Base-by-base conservation (phyloP, 2,888 invertebrate species). In the Cheilosia vernalis region DNA sequence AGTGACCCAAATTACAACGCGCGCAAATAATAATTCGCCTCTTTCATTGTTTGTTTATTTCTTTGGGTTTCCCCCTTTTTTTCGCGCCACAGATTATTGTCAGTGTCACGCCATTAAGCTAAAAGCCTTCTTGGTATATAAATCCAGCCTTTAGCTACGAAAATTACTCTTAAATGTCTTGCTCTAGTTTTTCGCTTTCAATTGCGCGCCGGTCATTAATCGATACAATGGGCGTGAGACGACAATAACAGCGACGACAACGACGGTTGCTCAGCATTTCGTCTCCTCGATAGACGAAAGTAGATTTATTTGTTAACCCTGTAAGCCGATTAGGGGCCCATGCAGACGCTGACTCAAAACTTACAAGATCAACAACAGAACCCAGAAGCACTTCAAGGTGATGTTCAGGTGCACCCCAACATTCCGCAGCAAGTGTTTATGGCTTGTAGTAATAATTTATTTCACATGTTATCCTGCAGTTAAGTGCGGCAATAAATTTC, bases 141-240 rank as follows among this genome's bases (percentile, higher is more conserved):
- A n/a, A 30, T 30, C 24, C 40, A 27, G 42, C 53, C 5, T n/a
- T 37, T 49, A 27, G n/a, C 47, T 33, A 33, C 69, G n/a, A 56
- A 30, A 44, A 56, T 56, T 15, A 40, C 58, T 49, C 49, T 49
- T 40, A 40, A 70, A 51, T 40, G 44, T 27, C 37, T 60, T 49
- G 70, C 27, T 60, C 70, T 13, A 58, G 47, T 60, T 70, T 60
- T 60, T 60, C 17, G 37, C 70, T 70, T 70, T 70, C 70, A 70
- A 49, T 70, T 51, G 47, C 56, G 27, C 37, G 47, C 37, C 37
- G 15, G 40, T 21, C 24, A 37, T 27, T 40, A 42, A 64, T 53
- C 66, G 66, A 53, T 66, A 56, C 56, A 69, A 67, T 56, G 56
- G 70, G 49, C 27, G 40, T 51, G 37, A 51, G 56, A 33, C 55